Percentiles rank a stretch among this genome's conserved stretches.
These are phyloP conservation scores for Ophioninae sp. DNA, from an alignment of 2,888 invertebrate species.

Conservation along the genomic window DNA sequence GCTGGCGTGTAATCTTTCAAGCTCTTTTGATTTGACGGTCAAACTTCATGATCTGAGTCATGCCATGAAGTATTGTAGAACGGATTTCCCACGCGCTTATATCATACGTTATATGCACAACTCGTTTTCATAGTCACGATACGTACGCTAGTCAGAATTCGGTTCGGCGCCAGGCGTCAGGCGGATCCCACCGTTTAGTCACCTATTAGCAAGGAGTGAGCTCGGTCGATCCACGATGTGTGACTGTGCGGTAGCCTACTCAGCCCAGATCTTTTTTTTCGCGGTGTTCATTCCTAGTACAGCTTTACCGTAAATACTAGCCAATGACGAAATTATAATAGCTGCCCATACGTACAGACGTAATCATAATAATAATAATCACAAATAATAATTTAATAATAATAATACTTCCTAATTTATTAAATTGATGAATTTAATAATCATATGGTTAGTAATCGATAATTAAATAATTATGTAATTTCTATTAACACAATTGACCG, in stretches of 20 bases:
- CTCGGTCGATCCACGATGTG: slow-evolving; percentile 33
- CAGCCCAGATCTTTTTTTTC: slow-evolving; percentile 36
- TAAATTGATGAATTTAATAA: too few species aligned
- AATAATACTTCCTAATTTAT: too few species aligned
- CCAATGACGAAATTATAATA: neutral
- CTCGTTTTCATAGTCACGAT: neutral
- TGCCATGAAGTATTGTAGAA: neutral
- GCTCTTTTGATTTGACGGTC: neutral
- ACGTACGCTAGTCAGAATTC: neutral
- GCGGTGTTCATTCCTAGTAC: slow-evolving; percentile 33
- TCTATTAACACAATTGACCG: too few species aligned
- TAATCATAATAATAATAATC: neutral
- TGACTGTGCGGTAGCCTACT: neutral
- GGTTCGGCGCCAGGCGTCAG: slow-evolving; percentile 49
- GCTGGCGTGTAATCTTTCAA: neutral
- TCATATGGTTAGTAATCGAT: too few species aligned
- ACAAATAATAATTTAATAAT: too few species aligned
- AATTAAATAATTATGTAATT: too few species aligned
- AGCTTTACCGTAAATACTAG: neutral
- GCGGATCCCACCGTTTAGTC: slow-evolving; percentile 43
- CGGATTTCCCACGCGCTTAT: neutral
- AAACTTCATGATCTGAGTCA: neutral
- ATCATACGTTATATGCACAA: neutral
- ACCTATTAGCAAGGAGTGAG: slow-evolving; percentile 39
- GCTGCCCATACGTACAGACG: neutral